Evolutionary conservation across 1,140 invertebrate genomes (phyloP).

Genomic region (Radopholus similis): DNA sequence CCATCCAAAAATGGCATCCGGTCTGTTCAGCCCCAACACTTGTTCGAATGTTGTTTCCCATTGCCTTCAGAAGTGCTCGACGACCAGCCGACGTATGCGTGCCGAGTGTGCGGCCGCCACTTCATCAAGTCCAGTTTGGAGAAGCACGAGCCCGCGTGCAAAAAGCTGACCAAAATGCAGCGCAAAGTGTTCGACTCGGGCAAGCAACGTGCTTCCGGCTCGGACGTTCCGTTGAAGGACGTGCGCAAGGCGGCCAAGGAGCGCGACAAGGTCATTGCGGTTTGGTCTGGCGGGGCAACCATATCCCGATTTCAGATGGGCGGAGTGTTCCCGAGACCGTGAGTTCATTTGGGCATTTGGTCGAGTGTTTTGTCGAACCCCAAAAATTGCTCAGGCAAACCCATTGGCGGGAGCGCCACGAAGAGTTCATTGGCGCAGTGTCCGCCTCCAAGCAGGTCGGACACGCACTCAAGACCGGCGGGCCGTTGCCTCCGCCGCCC

Average conservation of each 20-base stretch:
- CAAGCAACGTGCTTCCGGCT: constrained; percentile 43
- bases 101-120: constrained; percentile 36
- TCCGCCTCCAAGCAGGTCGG: constrained; percentile 80
- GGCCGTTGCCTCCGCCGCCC: constrained; percentile 38
- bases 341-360: constrained; percentile 12
- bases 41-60: too few species aligned
- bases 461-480: constrained; percentile 69
- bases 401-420: constrained; percentile 85
- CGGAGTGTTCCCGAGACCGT: constrained; percentile 59
- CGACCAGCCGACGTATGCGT: constrained; percentile 45
- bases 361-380: constrained; percentile 28
- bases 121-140: constrained; percentile 42
- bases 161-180: constrained; percentile 46
- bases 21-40: too few species aligned
- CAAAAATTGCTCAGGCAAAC: constrained; percentile 64
- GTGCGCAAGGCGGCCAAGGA: constrained; percentile 44
- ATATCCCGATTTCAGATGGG: constrained; percentile 19
- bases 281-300: neutral
- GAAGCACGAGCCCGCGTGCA: constrained; percentile 49
- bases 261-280: constrained; percentile 48
- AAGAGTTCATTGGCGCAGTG: constrained; percentile 83
- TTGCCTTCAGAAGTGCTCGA: too few species aligned
- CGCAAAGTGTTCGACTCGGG: constrained; percentile 51
- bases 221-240: constrained; percentile 42
- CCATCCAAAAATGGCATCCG: too few species aligned